These are phyloP conservation scores for Hypolimnas misippus DNA, from an alignment of 2,888 invertebrate species.

Conservation along the genomic window DNA sequence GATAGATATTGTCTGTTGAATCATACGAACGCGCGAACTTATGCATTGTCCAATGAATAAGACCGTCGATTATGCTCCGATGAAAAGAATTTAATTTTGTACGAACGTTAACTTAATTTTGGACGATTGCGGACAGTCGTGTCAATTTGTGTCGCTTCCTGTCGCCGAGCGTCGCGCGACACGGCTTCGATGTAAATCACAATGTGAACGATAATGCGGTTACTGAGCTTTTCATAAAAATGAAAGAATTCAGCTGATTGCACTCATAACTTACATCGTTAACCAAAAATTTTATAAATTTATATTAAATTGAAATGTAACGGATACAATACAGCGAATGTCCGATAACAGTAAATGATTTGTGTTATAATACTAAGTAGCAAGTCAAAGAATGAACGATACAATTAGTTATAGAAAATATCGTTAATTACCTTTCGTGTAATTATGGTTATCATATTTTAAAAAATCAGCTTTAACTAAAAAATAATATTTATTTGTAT, in stretches of 20 bases:
- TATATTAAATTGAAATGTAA: too few relatives aligned
- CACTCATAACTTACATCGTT: background rate
- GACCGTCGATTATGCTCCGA: slow-evolving; percentile 26
- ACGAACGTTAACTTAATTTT: slow-evolving; percentile 44
- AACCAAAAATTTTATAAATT: too few relatives aligned
- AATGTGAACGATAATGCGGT: slow-evolving; percentile 41
- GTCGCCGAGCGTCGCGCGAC: slow-evolving; percentile 26
- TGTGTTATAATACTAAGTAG: too few relatives aligned
- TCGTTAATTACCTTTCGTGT: too few relatives aligned
- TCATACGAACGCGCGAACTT: slow-evolving; percentile 4
- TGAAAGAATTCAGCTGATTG: slow-evolving; percentile 13
- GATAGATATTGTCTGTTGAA: background rate
- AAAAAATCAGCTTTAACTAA: too few relatives aligned
- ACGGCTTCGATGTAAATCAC: slow-evolving; percentile 27
- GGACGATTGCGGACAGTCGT: slow-evolving; percentile 41
- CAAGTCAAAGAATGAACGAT: too few relatives aligned
- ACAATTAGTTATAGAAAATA: too few relatives aligned
- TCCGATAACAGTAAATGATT: too few relatives aligned
- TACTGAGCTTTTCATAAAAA: slow-evolving; percentile 41
- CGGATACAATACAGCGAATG: too few relatives aligned
- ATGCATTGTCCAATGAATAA: slow-evolving; percentile 27
- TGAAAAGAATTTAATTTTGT: slow-evolving; percentile 41
- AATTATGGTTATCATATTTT: too few relatives aligned
- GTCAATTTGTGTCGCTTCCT: slow-evolving; percentile 42
- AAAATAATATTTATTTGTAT: too few relatives aligned